Evolutionary conservation across 1,140 invertebrate species (phyloP).

Genomic region (Whitmania pigra): DNA sequence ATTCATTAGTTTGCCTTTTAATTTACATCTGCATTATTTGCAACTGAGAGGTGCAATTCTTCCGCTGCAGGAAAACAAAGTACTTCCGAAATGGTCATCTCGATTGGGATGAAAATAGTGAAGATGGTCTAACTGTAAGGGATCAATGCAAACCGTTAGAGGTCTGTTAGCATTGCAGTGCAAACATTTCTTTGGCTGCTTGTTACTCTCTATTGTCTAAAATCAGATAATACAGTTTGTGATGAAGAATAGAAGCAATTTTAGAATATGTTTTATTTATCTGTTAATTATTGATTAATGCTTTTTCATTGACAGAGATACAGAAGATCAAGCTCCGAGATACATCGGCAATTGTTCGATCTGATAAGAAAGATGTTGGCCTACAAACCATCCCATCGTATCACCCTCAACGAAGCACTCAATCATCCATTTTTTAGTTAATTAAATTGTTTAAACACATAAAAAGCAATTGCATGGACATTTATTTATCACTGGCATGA

Average conservation of each 20-base stretch:
- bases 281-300: too few relatives aligned
- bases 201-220: conserved; percentile 27
- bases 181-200: conserved; percentile 26
- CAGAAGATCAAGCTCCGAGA: conserved; percentile 61
- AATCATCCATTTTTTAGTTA: conserved; percentile 77
- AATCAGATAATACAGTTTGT: too few relatives aligned
- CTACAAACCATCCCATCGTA: conserved; percentile 79
- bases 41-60: not conserved
- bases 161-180: conserved; percentile 46
- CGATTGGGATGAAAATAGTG: conserved; percentile 39
- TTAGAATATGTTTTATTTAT: too few relatives aligned
- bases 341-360: conserved; percentile 83
- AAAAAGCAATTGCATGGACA: too few relatives aligned
- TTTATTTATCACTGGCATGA: too few relatives aligned
- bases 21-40: not conserved
- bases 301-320: conserved; percentile 61
- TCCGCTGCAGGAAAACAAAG: conserved; percentile 36
- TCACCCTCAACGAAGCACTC: conserved; percentile 74
- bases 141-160: conserved; percentile 87
- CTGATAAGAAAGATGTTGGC: conserved; percentile 88
- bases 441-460: not conserved
- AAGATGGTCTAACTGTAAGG: conserved; percentile 37
- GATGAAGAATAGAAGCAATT: too few relatives aligned
- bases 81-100: conserved; percentile 40
- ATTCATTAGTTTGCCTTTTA: conserved; percentile 6